A percentile compares a stretch with the other conserved stretches of the same genome.
These are phyloP conservation scores for Leptinotarsa haldemani DNA, from an alignment of 2,888 invertebrate species.

Conservation along the genomic window DNA sequence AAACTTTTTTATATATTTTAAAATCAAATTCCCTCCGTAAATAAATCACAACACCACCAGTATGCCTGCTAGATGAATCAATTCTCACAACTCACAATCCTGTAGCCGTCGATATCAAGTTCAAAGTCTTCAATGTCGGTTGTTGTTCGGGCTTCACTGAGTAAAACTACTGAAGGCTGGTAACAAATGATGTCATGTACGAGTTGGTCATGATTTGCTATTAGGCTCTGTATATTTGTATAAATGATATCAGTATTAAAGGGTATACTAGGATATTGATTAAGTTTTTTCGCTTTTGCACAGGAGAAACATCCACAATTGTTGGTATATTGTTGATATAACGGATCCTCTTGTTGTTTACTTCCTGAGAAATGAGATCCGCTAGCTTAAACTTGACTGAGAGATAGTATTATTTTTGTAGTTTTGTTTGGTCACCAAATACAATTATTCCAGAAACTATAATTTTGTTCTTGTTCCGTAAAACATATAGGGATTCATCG, in stretches of 20 bases:
- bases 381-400: background rate
- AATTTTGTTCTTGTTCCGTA: constrained; percentile 7
- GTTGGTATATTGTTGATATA: constrained; percentile 15
- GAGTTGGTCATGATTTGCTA: constrained; percentile 16
- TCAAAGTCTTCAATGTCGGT: constrained; percentile 14
- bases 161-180: background rate
- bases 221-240: constrained; percentile 13
- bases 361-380: constrained; percentile 13
- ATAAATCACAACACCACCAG: constrained; percentile 20
- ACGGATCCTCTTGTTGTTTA: constrained; percentile 15
- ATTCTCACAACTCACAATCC: constrained; percentile 18
- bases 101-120: constrained; percentile 15
- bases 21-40: background rate
- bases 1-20: constrained; percentile 10
- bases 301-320: constrained; percentile 12
- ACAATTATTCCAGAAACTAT: background rate
- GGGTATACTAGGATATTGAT: constrained; percentile 9
- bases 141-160: constrained; percentile 17
- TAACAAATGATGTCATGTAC: constrained; percentile 1
- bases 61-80: constrained; percentile 19
- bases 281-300: background rate
- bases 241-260: constrained; percentile 3
- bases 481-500: background rate
- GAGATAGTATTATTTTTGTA: constrained; percentile 12
- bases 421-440: constrained; percentile 13